Evolutionary conservation across 2,113 vertebrate genomes (phyloP).

Genomic region (Daphoenositta chrysoptera): DNA sequence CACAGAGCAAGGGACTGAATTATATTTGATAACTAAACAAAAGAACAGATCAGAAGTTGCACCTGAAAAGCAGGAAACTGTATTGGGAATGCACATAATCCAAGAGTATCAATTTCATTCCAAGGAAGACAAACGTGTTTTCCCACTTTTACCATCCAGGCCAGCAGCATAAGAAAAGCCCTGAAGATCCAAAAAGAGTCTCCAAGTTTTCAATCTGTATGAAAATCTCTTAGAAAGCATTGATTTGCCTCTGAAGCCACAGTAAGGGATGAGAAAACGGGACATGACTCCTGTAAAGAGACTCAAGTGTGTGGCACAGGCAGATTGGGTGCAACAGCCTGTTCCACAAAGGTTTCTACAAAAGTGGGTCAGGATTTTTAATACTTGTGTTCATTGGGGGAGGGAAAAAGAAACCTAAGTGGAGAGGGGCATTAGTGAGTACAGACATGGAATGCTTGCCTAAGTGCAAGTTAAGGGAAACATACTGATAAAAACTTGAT

Average conservation of each 20-base stretch:
- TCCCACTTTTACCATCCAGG: neutral
- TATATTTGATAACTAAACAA: neutral
- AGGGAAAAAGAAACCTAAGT: rapidly evolving
- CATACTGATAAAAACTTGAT: neutral
- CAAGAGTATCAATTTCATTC: neutral
- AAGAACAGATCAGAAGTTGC: neutral
- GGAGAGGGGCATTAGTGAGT: neutral
- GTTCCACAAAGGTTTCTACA: neutral
- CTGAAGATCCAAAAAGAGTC: neutral
- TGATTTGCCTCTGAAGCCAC: neutral
- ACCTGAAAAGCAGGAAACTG: neutral
- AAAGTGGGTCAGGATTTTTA: neutral
- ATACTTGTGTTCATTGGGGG: rapidly evolving
- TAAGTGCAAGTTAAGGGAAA: neutral
- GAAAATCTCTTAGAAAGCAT: neutral
- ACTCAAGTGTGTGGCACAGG: neutral
- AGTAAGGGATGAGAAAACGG: neutral
- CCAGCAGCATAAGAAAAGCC: neutral
- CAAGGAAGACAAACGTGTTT: neutral
- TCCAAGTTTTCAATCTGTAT: neutral
- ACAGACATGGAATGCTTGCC: neutral
- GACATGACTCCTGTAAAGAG: neutral
- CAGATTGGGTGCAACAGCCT: neutral
- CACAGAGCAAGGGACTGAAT: neutral
- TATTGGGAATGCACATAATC: neutral